Conservation (phyloP, 2,888 invertebrate genomes). For the Unio pictorum region DNA sequence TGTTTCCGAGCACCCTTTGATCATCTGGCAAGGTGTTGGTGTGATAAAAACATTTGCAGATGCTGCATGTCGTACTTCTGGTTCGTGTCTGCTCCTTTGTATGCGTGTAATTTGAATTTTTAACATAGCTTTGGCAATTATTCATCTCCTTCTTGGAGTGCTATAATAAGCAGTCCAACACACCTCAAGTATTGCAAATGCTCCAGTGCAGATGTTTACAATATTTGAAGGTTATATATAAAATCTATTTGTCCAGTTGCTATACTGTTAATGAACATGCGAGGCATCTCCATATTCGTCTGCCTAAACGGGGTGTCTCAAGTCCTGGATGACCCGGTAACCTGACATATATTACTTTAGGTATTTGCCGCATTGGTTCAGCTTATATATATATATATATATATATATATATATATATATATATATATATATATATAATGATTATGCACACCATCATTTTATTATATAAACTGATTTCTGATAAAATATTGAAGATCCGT, state of each 20-base stretch:
- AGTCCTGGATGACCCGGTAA: neutral
- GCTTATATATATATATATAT: neutral
- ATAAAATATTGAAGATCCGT: too few relatives aligned
- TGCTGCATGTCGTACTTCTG: neutral
- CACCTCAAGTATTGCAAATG: slow-evolving; percentile 10
- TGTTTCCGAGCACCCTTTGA: too few relatives aligned
- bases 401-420: too few relatives aligned
- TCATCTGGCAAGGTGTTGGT: slow-evolving; percentile 1
- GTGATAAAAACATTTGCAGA: slow-evolving; percentile 17
- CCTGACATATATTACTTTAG: slow-evolving; percentile 1
- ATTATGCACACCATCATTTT: too few relatives aligned
- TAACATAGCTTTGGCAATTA: too few relatives aligned
- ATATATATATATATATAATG: too few relatives aligned
- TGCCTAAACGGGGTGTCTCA: slow-evolving; percentile 5
- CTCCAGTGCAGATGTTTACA: slow-evolving; percentile 15
- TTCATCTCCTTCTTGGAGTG: slow-evolving; percentile 1
- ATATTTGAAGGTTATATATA: slow-evolving; percentile 2
- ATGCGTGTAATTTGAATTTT: too few relatives aligned
- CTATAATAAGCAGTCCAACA: slow-evolving; percentile 8
- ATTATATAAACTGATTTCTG: too few relatives aligned
- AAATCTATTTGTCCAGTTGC: slow-evolving; percentile 25
- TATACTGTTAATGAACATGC: slow-evolving; percentile 9
- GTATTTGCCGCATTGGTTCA: slow-evolving; percentile 8
- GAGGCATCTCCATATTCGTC: neutral
- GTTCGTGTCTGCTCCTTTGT: slow-evolving; percentile 3